Base-by-base conservation (phyloP, 2,888 invertebrate species). In the Physocephala rufipes region DNA sequence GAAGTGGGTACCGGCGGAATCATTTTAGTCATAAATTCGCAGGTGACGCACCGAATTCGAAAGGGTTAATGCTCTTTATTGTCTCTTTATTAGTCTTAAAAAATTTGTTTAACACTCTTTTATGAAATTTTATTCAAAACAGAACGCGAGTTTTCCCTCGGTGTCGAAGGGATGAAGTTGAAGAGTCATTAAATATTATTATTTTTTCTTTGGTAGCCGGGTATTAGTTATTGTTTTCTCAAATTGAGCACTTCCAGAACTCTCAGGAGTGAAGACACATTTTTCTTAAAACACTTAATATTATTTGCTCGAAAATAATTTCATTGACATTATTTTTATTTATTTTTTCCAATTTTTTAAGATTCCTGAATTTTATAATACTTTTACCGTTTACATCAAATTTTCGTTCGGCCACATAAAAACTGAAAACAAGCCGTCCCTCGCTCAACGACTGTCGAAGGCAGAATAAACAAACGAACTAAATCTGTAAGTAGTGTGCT, bases 1-100 rank as follows among this genome's bases (percentile, higher is more conserved):
- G 95, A 94, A 86, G 95, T 94, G 89, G 95, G 95, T 90, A 95
- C 94, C 90, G 95, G 91, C 90, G 95, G 95, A 95, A 95, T 95
- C 95, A 95, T 95, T 81, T 85, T 86, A 85, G 85, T 86, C 86
- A 86, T 86, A 82, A 82, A 85, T 82, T 81, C 79, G 80, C 80
- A 36, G 61, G 61, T 62, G 24, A 21, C 36, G 61, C 61, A 62
- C 58, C 55, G n/a, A 16, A 45, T 21, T 21, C 45, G 24, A 26
- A 30, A 21, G 36, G 58, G 12, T 5, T 2, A 24, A 13, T 13
- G 24, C 12, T 15, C 47, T 47, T 16, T 16, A 16, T 15, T 55
- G 7, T 21, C 3, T 55, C 26, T 9, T 55, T 55, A n/a, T n/a
- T n/a, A n/a, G n/a, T n/a, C n/a, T n/a, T n/a, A n/a, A n/a, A n/a